Evolutionary conservation across 2,113 vertebrate genomes (phyloP).

Genomic region (Pseudonaja textilis): DNA sequence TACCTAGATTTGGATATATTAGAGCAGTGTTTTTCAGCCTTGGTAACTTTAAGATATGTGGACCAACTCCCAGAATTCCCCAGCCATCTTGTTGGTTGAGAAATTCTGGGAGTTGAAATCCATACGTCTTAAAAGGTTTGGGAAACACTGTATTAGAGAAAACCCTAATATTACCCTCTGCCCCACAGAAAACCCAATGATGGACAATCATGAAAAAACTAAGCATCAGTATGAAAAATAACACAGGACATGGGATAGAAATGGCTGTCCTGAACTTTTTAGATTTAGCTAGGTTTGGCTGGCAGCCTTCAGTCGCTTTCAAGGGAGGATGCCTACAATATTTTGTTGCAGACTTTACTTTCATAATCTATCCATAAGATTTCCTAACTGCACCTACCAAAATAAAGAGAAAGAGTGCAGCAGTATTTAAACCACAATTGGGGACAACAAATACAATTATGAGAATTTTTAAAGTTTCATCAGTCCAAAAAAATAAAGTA

Average conservation of each 20-base stretch:
- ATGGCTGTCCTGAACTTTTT: neutral
- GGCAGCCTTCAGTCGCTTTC: neutral
- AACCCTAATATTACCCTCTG: neutral
- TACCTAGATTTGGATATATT: neutral
- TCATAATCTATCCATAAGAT: neutral
- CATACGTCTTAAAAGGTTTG: neutral
- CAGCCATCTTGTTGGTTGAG: neutral
- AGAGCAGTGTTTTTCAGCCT: neutral
- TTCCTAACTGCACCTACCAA: neutral
- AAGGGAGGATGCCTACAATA: neutral
- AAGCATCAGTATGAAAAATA: no score
- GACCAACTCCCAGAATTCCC: neutral
- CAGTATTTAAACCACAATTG: neutral
- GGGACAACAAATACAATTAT: neutral
- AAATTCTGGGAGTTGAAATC: neutral
- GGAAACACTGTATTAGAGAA: neutral
- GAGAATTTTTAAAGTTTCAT: neutral
- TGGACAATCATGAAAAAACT: neutral
- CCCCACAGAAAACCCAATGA: neutral
- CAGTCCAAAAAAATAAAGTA: neutral
- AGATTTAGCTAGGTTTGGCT: neutral
- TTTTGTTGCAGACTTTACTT: neutral
- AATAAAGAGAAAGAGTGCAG: neutral
- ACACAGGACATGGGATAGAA: neutral
- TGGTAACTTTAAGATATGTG: neutral